Conservation (phyloP, 2,113 vertebrate species). For the Misgurnus anguillicaudatus region DNA sequence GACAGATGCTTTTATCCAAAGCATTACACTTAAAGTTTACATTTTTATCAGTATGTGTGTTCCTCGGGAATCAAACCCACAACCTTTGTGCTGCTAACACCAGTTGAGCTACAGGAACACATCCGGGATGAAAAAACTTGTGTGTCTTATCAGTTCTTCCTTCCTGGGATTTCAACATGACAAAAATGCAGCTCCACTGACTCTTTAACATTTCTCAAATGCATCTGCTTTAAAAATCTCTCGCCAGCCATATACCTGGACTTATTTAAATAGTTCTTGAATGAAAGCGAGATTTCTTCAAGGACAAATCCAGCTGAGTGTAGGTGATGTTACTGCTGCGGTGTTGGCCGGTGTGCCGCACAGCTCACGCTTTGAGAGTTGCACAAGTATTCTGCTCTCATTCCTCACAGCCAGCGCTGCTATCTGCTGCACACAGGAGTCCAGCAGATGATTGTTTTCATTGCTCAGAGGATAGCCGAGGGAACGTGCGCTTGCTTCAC, state of each 20-base stretch:
- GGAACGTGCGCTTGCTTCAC: neutral
- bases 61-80: too few species aligned
- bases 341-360: neutral
- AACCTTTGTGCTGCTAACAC: too few species aligned
- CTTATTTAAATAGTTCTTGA: neutral
- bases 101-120: too few species aligned
- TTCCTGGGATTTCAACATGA: neutral
- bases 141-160: too few species aligned
- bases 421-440: conserved; percentile 45
- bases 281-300: conserved; percentile 18
- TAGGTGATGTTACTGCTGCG: neutral
- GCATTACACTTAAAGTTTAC: too few species aligned
- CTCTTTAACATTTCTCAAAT: neutral
- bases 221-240: neutral
- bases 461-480: conserved; percentile 17
- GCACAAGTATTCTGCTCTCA: conserved; percentile 44
- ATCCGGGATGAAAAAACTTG: too few species aligned
- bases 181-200: neutral
- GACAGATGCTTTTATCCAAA: too few species aligned
- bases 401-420: conserved; percentile 32
- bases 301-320: conserved; percentile 22
- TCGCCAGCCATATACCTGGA: neutral
- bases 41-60: too few species aligned
- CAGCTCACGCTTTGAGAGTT: conserved; percentile 29
- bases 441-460: conserved; percentile 19